Base-by-base conservation (phyloP, 2,888 invertebrate genomes). In the Gisinianus flammeolus region DNA sequence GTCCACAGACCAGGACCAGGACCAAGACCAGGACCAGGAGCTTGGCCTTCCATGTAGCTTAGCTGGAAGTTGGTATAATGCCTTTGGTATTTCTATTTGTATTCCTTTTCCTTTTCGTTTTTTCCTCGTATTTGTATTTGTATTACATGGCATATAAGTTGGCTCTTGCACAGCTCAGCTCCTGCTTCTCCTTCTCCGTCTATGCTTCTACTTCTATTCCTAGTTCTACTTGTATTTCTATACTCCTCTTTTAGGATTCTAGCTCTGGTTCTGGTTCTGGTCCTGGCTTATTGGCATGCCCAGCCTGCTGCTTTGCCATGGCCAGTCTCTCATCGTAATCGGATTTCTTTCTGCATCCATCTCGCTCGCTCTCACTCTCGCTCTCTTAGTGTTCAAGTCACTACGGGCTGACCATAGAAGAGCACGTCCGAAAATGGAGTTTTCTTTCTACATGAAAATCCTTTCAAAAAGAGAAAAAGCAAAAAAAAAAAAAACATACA, bases 401-500 rank as follows among this genome's bases (percentile, higher is more conserved):
- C 68, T 68, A 33, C 24, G 33, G 35, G 33, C 64, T 73, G 73
- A 73, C 73, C 73, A 73, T 35, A 35, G 68, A 76, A 35, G 54
- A 35, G 56, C 58, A 52, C 68, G 56, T 69, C 58, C 33, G 58
- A 58, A 68, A 68, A 76, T 76, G 76, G 76, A 76, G 76, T 76
- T 68, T 76, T 76, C 76, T 76, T 69, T 69, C 54, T 76, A 77
- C 77, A 77, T 77, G 77, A 71, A 77, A 77, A 77, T 77, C 77
- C 77, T 77, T 77, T 77, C 77, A 77, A 77, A 76, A 77, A 76
- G 68, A 64, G 35, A 76, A 68, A 76, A 68, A 31, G 54, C 58
- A 72, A 58, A 58, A 73, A 67, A 64, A 26, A 64, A 28, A 64
- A 35, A 35, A 62, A 73, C 73, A 62, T 62, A 73, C 62, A 56